Percentiles rank a stretch among this genome's conserved stretches.
These are phyloP conservation scores for Chascanopsetta lugubris DNA, from an alignment of 2,113 vertebrate species.

Conservation along the genomic window DNA sequence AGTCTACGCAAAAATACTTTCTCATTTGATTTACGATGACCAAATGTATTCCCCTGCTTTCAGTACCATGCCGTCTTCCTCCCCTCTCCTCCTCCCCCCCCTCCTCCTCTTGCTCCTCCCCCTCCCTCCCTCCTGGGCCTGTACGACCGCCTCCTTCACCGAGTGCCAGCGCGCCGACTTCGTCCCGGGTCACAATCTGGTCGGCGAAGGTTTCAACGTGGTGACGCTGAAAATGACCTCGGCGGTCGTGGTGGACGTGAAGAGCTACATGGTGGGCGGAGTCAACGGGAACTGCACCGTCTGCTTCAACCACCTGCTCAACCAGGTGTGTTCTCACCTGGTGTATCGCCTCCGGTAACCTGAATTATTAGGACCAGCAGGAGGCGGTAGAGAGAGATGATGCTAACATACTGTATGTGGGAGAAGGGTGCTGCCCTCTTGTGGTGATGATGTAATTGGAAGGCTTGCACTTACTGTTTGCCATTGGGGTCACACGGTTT, in stretches of 20 bases:
- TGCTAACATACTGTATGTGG: no score
- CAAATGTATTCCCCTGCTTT: no score
- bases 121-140: conserved; percentile 17
- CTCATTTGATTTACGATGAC: no score
- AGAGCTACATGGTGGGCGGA: conserved; percentile 41
- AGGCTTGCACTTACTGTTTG: no score
- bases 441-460: no score
- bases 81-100: conserved; percentile 1
- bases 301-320: conserved; percentile 53
- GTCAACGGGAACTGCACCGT: conserved; percentile 54
- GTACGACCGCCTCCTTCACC: conserved; percentile 9
- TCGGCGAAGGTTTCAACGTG: conserved; percentile 62
- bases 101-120: conserved; percentile 10
- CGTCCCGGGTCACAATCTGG: conserved; percentile 59
- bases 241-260: conserved; percentile 50
- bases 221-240: conserved; percentile 48
- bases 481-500: no score
- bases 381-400: no score
- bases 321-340: conserved; percentile 9
- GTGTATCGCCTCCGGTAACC: no score
- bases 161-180: conserved; percentile 44
- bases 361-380: no score
- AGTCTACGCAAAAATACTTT: no score
- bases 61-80: conserved; percentile 4
- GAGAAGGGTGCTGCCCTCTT: no score